Evolutionary conservation across 2,797 vertebrate species (phyloP), one percentile per base, ranked within the genome.

Genomic region (Furcifer pardalis): DNA sequence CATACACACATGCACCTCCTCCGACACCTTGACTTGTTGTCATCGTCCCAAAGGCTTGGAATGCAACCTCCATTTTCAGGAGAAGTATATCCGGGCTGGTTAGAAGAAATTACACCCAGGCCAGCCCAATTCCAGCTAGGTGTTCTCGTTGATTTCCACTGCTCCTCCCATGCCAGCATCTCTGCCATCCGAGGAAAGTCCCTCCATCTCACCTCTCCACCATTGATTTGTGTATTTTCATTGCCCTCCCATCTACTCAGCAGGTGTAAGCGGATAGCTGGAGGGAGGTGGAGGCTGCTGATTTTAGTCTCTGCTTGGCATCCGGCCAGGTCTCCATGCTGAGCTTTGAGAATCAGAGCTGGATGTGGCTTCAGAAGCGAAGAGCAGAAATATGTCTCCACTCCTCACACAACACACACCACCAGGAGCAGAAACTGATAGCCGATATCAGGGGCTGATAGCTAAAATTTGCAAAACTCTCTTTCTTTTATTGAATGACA

Each of bases 191-290:
- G 6, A 1, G 6, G 62, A 40, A 40, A 69, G 65, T 17, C n/a
- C 56, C 37, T 32, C 25, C 56, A 21, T n/a, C 40, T 35, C 59
- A 17, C 56, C 69, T 46, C 71, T 42, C 42, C n/a, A 25, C 42
- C 25, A 5, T 60, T 17, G 63, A 46, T 74, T 30, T 27, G 27
- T 37, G 30, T 59, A 69, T 77, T 84, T 84, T 69, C 69, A 77
- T 77, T 69, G 82, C 62, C 46, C 2, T 25, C 27, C 2, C 40
- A 1, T 62, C 49, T 69, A 74, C 10, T 74, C 15, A 7, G 35
- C 78, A 85, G 79, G 79, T 46, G 79, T 81, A 81, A 85, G 17
- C 35, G 0, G 84, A 85, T 81, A 46, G 63, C 62, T 30, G 49
- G 1, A 21, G 32, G 25, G 37, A 13, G 30, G 21, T 7, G 2